Percentiles rank a stretch among this genome's conserved stretches.
Conservation (phyloP, 2,113 vertebrate genomes). For the Corydoras maculifer region DNA sequence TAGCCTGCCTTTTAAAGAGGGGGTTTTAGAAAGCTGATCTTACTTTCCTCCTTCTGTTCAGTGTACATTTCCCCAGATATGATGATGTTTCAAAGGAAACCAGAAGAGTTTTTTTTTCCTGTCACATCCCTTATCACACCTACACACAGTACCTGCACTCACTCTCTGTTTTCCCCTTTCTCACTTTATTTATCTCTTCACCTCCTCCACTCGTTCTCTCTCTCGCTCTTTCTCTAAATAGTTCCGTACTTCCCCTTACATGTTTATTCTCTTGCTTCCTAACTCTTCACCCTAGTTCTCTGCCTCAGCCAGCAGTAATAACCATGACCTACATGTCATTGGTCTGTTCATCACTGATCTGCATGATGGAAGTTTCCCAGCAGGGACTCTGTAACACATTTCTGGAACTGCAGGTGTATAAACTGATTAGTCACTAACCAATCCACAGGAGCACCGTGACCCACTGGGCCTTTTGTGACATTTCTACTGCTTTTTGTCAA, state of each 20-base stretch:
- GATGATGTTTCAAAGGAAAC: neutral
- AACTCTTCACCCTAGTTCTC: neutral
- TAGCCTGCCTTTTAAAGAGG: neutral
- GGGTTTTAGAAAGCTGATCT: neutral
- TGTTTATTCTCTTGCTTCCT: neutral
- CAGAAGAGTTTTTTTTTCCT: neutral
- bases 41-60: neutral
- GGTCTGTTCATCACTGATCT: conserved; percentile 5
- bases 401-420: conserved; percentile 29
- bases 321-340: conserved; percentile 24
- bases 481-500: neutral
- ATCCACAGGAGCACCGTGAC: neutral
- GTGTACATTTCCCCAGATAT: neutral
- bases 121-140: neutral
- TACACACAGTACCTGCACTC: neutral
- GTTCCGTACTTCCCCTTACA: neutral
- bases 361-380: conserved; percentile 17
- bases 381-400: conserved; percentile 14
- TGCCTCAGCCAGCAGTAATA: neutral
- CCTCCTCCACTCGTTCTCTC: neutral
- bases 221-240: conserved; percentile 6
- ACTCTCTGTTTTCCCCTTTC: neutral
- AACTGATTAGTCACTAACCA: conserved; percentile 16
- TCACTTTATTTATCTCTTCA: neutral
- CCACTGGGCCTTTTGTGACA: neutral